Evolutionary conservation across 2,888 invertebrate genomes (phyloP).

Genomic region (Linyphia triangularis): DNA sequence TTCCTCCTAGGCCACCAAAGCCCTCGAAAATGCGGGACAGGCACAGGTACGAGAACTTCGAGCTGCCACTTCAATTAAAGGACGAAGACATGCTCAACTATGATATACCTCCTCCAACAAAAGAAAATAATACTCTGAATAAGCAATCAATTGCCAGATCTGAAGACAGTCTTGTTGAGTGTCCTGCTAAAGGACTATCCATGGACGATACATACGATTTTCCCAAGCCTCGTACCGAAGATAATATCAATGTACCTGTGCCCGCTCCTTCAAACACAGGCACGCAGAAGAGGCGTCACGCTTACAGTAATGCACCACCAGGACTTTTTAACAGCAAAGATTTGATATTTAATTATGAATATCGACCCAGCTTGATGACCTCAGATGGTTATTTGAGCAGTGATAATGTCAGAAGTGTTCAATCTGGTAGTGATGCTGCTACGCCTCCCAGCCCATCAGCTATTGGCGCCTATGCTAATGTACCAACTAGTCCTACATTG

Average conservation of each 20-base stretch:
- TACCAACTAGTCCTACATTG: constrained; percentile 79
- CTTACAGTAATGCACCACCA: constrained; percentile 84
- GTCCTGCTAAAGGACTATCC: constrained; percentile 35
- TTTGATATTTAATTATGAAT: constrained; percentile 84
- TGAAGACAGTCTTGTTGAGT: constrained; percentile 44
- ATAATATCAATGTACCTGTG: constrained; percentile 75
- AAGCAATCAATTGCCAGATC: constrained; percentile 41
- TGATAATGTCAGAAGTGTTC: constrained; percentile 64
- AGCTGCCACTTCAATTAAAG: constrained; percentile 48
- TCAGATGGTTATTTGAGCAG: constrained; percentile 67
- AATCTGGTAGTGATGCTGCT: constrained; percentile 74
- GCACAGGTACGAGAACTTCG: constrained; percentile 76
- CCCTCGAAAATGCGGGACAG: constrained; percentile 83
- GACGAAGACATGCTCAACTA: constrained; percentile 58
- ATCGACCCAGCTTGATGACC: constrained; percentile 77
- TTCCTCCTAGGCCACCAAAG: constrained; percentile 89
- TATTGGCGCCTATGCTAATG: constrained; percentile 82
- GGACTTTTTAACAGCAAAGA: constrained; percentile 81
- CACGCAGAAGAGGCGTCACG: constrained; percentile 80
- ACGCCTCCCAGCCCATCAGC: constrained; percentile 82
- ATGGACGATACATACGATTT: constrained; percentile 85
- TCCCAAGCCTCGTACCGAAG: constrained; percentile 80
- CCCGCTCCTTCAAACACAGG: constrained; percentile 71
- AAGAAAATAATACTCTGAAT: constrained; percentile 4
- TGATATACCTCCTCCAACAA: constrained; percentile 65